Conservation (phyloP, 2,113 vertebrate genomes). For the Alligator mississippiensis region DNA sequence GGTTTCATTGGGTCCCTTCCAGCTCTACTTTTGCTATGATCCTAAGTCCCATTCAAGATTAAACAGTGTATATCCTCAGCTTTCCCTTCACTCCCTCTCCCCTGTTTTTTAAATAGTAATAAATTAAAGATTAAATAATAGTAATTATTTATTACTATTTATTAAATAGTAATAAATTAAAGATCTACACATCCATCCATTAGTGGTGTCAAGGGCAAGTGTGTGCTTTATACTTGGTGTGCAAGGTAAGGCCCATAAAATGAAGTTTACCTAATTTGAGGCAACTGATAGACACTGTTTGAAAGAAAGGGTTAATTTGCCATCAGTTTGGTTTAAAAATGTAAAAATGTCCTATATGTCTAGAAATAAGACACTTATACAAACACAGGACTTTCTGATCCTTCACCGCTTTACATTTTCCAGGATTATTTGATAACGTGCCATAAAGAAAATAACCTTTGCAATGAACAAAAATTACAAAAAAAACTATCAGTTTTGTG, state of each 20-base stretch:
- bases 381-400: background rate
- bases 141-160: background rate
- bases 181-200: too few relatives aligned
- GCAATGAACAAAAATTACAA: background rate
- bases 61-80: background rate
- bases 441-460: background rate
- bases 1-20: too few relatives aligned
- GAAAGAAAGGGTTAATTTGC: background rate
- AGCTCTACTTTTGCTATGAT: too few relatives aligned
- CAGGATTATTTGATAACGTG: background rate
- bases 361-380: background rate
- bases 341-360: background rate
- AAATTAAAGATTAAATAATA: background rate
- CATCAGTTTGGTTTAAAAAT: background rate
- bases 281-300: background rate
- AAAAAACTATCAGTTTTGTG: background rate
- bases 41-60: background rate
- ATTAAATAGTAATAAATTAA: too few relatives aligned
- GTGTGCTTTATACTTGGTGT: background rate
- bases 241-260: background rate
- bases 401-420: background rate
- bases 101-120: too few relatives aligned
- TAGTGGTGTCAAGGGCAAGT: too few relatives aligned
- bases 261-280: background rate
- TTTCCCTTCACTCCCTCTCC: background rate